A percentile compares a stretch with the other conserved stretches of the same genome.
phyloP scores from a whole-genome alignment of 1,140 invertebrate genomes.

The Drosophila albomicans region DNA sequence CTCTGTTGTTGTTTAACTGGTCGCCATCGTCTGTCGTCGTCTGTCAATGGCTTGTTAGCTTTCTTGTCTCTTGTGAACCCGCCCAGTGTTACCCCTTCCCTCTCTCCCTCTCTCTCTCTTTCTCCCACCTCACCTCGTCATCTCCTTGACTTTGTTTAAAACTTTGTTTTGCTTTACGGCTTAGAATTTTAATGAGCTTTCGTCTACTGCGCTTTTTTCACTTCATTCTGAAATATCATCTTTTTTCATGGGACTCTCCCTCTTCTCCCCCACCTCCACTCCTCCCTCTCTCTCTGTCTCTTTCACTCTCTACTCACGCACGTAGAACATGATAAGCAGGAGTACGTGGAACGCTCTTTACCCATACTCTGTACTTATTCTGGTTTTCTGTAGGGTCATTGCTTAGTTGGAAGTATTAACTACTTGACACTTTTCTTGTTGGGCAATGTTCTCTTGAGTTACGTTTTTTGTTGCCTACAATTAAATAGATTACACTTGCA shows the following conservation, averaged over 20 bases:
- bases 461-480: slow-evolving; percentile 2
- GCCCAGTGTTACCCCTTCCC: neutral
- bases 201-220: slow-evolving; percentile 63
- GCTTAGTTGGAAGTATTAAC: slow-evolving; percentile 61
- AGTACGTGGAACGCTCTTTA: slow-evolving; percentile 7
- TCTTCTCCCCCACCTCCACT: neutral
- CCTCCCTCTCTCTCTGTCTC: neutral
- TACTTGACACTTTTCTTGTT: slow-evolving; percentile 47
- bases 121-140: neutral
- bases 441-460: slow-evolving; percentile 11
- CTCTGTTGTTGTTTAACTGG: neutral
- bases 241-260: slow-evolving; percentile 53
- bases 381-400: slow-evolving; percentile 64
- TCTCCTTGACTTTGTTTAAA: slow-evolving; percentile 72
- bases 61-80: slow-evolving; percentile 51
- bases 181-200: slow-evolving; percentile 83
- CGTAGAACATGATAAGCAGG: slow-evolving; percentile 3
- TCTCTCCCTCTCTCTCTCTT: no score
- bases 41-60: slow-evolving; percentile 80
- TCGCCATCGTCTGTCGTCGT: slow-evolving; percentile 4
- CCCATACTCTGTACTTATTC: slow-evolving; percentile 7
- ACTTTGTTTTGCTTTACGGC: slow-evolving; percentile 81
- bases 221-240: slow-evolving; percentile 77
- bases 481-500: slow-evolving; percentile 21
- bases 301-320: slow-evolving; percentile 17